Base-by-base conservation (phyloP, 2,888 invertebrate species). In the Epistrophella euchroma region DNA sequence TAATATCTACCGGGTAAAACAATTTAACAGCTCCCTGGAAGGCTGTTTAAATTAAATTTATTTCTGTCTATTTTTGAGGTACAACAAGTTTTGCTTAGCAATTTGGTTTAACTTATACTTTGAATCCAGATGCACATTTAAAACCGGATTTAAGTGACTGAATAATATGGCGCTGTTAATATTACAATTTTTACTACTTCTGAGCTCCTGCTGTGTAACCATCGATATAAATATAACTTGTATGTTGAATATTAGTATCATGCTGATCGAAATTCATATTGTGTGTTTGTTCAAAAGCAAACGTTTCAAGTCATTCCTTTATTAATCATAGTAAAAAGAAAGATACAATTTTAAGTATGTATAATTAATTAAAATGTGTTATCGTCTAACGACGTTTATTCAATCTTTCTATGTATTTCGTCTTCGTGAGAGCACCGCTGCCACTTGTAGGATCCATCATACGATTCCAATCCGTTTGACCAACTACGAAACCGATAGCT, bases 401-500 rank as follows among this genome's bases (percentile, higher is more conserved):
- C 68, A 94, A 93, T 87, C 94, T 93, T 90, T 95, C 97, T 89
- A 98, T 97, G 92, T 97, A 98, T 94, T 98, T 98, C 88, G 98
- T 98, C 92, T 96, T 96, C 79, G 98, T 98, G 64, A 99, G 95
- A 15, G 98, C 98, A 90, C 96, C 95, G 90, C 96, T 95, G 5
- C 98, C 98, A 92, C 96, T 96, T 32, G 96, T 95, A 3, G 97
- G 97, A 93, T 98, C 98, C 93, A 97, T 97, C 96, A 98, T 98
- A 88, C 98, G 94, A 88, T 96, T 95, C 99, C 98, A 99, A 92
- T 99, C 97, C 0, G 98, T 98, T 91, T 98, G 98, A 0, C 99
- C 98, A 81, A 99, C 98, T 70, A 99, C 98, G 93, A 99, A 99
- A 25, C 99, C 99, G 88, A 99, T 96, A 32, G 97, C 98, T 70